Evolutionary conservation across 23 tunicate genomes (phyloP).

Genomic region (Ascidia mentula): DNA sequence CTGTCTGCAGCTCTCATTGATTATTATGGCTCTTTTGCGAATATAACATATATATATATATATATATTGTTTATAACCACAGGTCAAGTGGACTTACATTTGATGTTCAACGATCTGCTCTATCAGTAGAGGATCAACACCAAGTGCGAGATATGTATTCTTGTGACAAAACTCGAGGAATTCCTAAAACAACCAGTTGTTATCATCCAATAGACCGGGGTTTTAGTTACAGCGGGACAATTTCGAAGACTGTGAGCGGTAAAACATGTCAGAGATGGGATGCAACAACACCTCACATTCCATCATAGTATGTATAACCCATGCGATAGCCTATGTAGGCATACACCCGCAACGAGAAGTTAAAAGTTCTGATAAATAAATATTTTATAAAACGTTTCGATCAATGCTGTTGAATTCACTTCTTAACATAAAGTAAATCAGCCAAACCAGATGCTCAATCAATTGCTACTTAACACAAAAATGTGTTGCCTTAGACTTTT

Average conservation of each 20-base stretch:
- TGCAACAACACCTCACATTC: slow-evolving; percentile 12
- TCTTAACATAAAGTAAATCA: no score
- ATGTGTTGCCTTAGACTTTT: no score
- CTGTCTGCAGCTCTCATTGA: no score
- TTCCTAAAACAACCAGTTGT: slow-evolving; percentile 15
- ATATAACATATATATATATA: not conserved
- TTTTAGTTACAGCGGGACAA: slow-evolving; percentile 18
- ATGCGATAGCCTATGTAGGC: no score
- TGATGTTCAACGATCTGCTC: not conserved
- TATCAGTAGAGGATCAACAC: not conserved
- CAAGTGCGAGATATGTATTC: not conserved
- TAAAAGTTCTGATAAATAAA: no score
- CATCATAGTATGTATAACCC: slow-evolving; percentile 1
- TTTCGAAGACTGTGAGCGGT: slow-evolving; percentile 13
- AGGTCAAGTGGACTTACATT: not conserved
- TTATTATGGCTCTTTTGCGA: not conserved
- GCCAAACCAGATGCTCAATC: no score
- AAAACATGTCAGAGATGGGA: slow-evolving; percentile 33
- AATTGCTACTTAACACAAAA: no score
- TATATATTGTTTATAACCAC: not conserved
- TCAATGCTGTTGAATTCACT: no score
- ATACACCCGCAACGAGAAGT: no score
- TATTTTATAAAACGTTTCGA: no score
- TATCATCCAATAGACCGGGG: slow-evolving; percentile 37
- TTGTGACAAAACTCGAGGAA: not conserved